Percentiles rank a stretch among this genome's conserved stretches.
Evolutionary conservation across 2,797 vertebrate species (phyloP).

Genomic region (Triplophysa yarkandensis): DNA sequence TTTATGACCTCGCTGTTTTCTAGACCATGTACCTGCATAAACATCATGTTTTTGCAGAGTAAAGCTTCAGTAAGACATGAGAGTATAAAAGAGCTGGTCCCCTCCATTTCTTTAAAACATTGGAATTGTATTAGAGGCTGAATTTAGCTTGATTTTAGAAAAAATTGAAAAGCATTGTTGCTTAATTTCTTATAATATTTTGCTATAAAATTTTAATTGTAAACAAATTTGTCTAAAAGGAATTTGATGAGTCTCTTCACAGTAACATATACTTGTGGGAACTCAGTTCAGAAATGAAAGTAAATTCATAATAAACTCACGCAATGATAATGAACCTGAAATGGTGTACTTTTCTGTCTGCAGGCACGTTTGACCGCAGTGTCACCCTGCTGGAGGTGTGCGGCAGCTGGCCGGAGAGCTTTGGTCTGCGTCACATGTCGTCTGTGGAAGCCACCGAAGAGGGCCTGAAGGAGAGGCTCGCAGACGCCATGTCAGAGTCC

Average conservation of each 20-base stretch:
- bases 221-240: not conserved
- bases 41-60: conserved; percentile 6
- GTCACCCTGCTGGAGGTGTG: conserved; percentile 96
- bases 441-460: conserved; percentile 89
- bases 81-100: not conserved
- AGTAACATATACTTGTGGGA: not conserved
- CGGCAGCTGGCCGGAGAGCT: conserved; percentile 97
- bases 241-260: not conserved
- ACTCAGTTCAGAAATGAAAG: not conserved
- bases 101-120: too few species aligned
- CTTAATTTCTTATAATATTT: not conserved
- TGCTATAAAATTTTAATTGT: not conserved
- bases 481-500: conserved; percentile 96
- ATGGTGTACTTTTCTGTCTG: conserved; percentile 19
- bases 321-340: not conserved
- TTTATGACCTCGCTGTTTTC: conserved; percentile 36
- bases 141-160: not conserved
- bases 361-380: conserved; percentile 93
- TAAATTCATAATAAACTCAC: not conserved
- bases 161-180: not conserved
- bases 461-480: conserved; percentile 92
- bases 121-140: too few species aligned
- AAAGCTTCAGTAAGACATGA: not conserved
- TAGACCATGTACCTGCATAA: not conserved
- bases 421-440: conserved; percentile 87